These are phyloP conservation scores for Epsilonema sp. DNA, from an alignment of 2,888 invertebrate species.

Conservation along the genomic window DNA sequence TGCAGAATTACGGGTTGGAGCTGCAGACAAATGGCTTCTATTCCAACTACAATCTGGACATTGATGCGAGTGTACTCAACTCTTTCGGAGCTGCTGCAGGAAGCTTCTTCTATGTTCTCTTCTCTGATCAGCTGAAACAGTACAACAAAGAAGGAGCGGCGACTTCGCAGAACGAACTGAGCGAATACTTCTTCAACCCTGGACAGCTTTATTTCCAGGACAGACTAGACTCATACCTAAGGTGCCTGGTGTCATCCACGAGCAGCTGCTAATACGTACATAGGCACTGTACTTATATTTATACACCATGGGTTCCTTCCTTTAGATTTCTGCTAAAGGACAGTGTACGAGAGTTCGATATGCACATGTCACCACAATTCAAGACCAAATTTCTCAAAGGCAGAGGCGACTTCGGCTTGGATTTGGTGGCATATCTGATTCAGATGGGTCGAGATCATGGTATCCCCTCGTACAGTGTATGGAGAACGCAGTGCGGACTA, in stretches of 20 bases:
- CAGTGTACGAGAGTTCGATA: conserved; percentile 16
- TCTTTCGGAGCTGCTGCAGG: conserved; percentile 44
- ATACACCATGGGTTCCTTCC: too few species aligned
- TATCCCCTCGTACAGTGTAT: conserved; percentile 19
- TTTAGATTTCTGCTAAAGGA: conserved; percentile 16
- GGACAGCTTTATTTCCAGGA: conserved; percentile 18
- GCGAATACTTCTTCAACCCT: conserved; percentile 24
- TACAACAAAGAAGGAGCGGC: conserved; percentile 10
- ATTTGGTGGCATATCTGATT: conserved; percentile 21
- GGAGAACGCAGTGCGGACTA: conserved; percentile 20
- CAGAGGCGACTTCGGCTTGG: conserved; percentile 17
- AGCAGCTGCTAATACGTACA: too few species aligned
- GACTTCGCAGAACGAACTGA: conserved; percentile 12
- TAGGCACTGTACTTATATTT: too few species aligned
- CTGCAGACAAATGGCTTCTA: conserved; percentile 40
- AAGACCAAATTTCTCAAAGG: conserved; percentile 15
- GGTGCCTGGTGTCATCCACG: too few species aligned
- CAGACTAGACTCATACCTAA: conserved; percentile 19
- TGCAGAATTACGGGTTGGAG: conserved; percentile 65
- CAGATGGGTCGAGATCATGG: conserved; percentile 28
- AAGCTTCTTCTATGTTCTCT: conserved; percentile 21
- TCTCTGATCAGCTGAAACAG: conserved; percentile 14
- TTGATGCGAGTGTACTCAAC: conserved; percentile 58
- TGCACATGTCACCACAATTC: conserved; percentile 16
- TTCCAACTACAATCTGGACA: conserved; percentile 41